Conservation (phyloP, 2,888 invertebrate species). For the Lycaena phlaeas region DNA sequence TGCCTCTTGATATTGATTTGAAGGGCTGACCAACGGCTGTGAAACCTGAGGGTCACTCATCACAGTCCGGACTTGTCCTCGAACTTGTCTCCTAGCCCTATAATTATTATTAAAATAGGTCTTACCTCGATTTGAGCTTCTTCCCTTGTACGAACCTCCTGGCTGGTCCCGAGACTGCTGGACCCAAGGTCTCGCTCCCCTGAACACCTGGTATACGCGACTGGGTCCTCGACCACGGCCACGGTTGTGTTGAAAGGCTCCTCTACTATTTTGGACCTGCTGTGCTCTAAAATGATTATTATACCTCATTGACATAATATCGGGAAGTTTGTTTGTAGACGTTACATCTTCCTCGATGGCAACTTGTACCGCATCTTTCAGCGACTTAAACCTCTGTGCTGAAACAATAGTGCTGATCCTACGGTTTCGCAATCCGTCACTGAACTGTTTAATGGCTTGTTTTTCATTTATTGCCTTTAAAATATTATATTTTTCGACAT, state of each 20-base stretch:
- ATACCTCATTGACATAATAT: background rate
- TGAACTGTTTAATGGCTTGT: background rate
- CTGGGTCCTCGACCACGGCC: background rate
- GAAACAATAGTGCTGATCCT: conserved; percentile 1
- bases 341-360: background rate
- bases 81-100: background rate
- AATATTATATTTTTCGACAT: background rate
- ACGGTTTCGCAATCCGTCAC: background rate
- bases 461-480: conserved; percentile 5
- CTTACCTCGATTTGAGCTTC: background rate
- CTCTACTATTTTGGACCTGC: background rate
- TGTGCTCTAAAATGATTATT: background rate
- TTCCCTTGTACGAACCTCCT: background rate
- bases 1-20: background rate
- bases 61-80: conserved; percentile 1
- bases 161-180: background rate
- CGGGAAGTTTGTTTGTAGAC: background rate
- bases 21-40: background rate
- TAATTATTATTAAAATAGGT: background rate
- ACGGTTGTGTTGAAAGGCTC: background rate
- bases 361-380: conserved; percentile 5
- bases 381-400: background rate
- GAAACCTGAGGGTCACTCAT: background rate
- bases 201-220: background rate
- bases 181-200: background rate